Percentiles rank a stretch among this genome's conserved stretches.
These are phyloP conservation scores for Drosophila yakuba DNA, from an alignment of 1,140 invertebrate species.

Conservation along the genomic window DNA sequence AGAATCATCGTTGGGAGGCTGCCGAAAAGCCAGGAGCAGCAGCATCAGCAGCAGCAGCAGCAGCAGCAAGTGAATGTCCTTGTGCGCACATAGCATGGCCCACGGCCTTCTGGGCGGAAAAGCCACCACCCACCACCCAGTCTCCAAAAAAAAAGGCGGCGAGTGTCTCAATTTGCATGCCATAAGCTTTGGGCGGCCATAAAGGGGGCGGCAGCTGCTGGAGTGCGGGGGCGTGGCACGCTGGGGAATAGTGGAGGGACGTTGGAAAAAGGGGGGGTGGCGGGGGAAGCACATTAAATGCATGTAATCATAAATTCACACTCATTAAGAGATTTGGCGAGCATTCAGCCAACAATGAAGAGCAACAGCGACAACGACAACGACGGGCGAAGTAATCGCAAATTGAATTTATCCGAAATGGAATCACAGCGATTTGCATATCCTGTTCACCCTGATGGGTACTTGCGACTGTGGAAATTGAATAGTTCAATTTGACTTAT, in stretches of 20 bases:
- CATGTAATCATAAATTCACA: conserved; percentile 82
- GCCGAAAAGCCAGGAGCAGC: conserved; percentile 10
- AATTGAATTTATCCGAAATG: conserved; percentile 66
- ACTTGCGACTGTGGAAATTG: not conserved
- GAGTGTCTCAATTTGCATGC: conserved; percentile 80
- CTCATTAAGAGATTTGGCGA: conserved; percentile 80
- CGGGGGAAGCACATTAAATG: conserved; percentile 59
- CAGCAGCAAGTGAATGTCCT: conserved; percentile 31
- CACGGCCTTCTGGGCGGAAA: conserved; percentile 43
- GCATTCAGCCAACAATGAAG: conserved; percentile 34
- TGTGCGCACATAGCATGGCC: conserved; percentile 13
- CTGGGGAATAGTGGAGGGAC: not conserved
- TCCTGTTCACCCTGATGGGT: not conserved
- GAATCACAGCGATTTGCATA: conserved; percentile 50
- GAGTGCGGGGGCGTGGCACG: not conserved
- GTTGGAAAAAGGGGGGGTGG: too few species aligned
- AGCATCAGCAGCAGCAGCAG: not conserved
- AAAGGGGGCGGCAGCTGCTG: not conserved
- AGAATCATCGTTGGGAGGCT: conserved; percentile 60
- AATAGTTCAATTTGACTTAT: too few species aligned
- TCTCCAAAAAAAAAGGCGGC: not conserved
- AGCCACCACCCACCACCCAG: conserved; percentile 5
- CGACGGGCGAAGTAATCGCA: conserved; percentile 28
- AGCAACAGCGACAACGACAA: conserved; percentile 1
- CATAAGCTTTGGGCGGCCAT: conserved; percentile 31